Base-by-base conservation (phyloP, 1,140 invertebrate genomes). In the Lethrus apterus region DNA sequence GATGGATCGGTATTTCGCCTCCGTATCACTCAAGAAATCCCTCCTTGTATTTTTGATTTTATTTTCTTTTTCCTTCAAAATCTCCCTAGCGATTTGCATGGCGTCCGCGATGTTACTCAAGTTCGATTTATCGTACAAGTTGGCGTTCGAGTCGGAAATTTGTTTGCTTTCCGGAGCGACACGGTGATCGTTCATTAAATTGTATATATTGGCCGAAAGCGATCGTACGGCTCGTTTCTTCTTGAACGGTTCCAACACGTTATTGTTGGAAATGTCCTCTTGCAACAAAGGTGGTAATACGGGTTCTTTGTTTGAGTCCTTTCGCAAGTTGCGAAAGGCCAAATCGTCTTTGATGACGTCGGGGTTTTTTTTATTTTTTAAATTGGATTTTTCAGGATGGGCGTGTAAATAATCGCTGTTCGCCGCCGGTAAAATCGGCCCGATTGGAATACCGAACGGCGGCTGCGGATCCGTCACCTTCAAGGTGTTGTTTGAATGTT, bases 341-440 rank as follows among this genome's bases (percentile, higher is more conserved):
- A 93, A 68, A 70, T 93, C 89, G 64, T 93, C 90, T 50, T 81
- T 81, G 3, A 92, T 80, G 9, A 90, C 64, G 64, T 93, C 87
- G 0, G 89, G 90, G 23, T 80, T 79, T 54, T 75, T 74, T 54
- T 76, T 75, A 14, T 78, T 77, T 48, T 80, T 74, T 63, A 80
- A 81, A 9, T 73, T 62, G 47, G 73, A 74, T 19, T 74, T 72
- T 51, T 73, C 71, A 2, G 85, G 83, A 11, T 73, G 75, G 0
- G 80, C 80, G 56, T 91, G 87, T 26, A 93, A 70, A 59, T 93
- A 93, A 62, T 93, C 87, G 50, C 78, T 85, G 35, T 82, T 78
- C 0, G 87, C 75, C 11, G 83, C 79, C 4, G 80, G 73, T 0
- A 84, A 75, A 3, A 89, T 76, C 5, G 86, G 88, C 3, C 84